Base-by-base conservation (phyloP, 1,140 invertebrate species). In the Pseudoatta argentina region DNA sequence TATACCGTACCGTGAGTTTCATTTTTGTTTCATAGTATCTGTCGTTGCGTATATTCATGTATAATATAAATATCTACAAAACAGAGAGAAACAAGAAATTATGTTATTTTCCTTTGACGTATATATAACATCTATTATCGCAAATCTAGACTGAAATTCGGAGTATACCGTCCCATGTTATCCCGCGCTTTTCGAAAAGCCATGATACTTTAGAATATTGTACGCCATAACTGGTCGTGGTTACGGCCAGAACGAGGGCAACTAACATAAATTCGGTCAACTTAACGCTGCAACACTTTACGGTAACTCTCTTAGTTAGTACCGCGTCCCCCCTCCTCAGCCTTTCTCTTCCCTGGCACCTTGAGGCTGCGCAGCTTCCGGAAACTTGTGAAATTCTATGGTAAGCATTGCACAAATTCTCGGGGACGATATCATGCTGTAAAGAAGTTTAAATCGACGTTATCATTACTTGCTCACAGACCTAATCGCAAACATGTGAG, bases 191-290 rank as follows among this genome's bases (percentile, higher is more conserved):
- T 86, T 81, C 18, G 66, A 69, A 82, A 86, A 71, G 24, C 39
- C 59, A 51, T 34, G 30, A 51, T 24, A 48, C 57, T 72, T 61
- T n/a, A 30, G 48, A 48, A 82, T 72, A 72, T 72, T 48, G 48
- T 14, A 27, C 53, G 39, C 71, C 48, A 44, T 64, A 72, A 86
- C 12, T 48, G 66, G 75, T 66, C 67, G 85, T 72, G 57, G 57
- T 44, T 72, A 71, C 18, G 67, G 16, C 55, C 53, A 63, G 34
- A 73, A 83, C 51, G 59, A 51, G 18, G 55, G 59, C 39, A 71
- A 83, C 78, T 64, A 75, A 85, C 85, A 88, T 89, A 88, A 90
- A 89, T 90, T 90, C 81, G 87, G 85, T 85, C 75, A 90, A 90
- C 76, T 90, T 90, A 88, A 87, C 83, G 67, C 63, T 57, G 78